Conservation (phyloP, 2,797 vertebrate genomes). For the Discoglossus pictus region DNA sequence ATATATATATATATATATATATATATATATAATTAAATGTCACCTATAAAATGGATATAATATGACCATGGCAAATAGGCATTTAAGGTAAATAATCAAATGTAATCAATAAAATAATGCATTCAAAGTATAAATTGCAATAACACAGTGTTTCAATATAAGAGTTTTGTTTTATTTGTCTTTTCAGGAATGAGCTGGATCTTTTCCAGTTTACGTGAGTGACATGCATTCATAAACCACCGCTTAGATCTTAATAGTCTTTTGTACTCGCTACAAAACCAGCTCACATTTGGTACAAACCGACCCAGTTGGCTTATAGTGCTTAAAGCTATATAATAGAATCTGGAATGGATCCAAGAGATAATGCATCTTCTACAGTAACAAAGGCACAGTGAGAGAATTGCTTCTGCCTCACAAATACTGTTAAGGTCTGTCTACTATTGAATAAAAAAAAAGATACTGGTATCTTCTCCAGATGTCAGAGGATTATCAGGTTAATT, state of each 20-base stretch:
- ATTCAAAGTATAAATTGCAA: conserved; percentile 2
- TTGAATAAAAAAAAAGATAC: conserved; percentile 17
- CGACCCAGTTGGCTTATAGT: conserved; percentile 41
- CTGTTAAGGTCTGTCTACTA: conserved; percentile 17
- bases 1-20: no score
- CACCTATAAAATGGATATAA: no score
- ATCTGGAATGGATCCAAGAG: conserved; percentile 43
- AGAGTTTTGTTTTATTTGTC: conserved; percentile 2
- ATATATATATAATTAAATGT: no score
- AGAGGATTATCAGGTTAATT: conserved; percentile 8
- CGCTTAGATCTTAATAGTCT: conserved; percentile 47
- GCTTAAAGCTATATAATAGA: conserved; percentile 41
- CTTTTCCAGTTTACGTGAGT: conserved; percentile 28
- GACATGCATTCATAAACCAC: conserved; percentile 40
- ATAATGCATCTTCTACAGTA: conserved; percentile 31
- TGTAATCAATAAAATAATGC: no score
- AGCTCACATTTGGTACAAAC: conserved; percentile 37
- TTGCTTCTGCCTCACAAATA: conserved; percentile 16
- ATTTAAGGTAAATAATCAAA: no score
- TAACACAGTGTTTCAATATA: not conserved
- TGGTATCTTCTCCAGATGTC: not conserved
- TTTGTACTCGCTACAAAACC: conserved; percentile 45
- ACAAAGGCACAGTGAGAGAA: conserved; percentile 44
- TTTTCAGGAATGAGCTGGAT: conserved; percentile 38
- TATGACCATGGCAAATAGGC: no score